A percentile compares a stretch with the other conserved stretches of the same genome.
phyloP scores from a whole-genome alignment of 1,140 invertebrate genomes.

The Lordiphosa clarofinis region DNA sequence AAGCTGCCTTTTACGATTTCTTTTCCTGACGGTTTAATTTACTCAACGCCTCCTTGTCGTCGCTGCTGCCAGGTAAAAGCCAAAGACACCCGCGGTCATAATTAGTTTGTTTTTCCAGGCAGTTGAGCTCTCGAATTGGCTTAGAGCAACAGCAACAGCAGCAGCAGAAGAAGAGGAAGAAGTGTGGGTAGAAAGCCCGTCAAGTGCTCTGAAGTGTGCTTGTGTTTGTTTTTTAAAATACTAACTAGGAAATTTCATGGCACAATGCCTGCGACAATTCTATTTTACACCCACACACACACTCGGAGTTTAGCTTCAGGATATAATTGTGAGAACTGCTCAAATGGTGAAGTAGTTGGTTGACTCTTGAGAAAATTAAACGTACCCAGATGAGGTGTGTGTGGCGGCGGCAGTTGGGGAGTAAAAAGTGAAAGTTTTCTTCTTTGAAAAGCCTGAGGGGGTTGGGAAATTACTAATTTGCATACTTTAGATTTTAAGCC shows the following conservation, averaged over 20 bases:
- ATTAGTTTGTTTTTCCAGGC: slow-evolving; percentile 76
- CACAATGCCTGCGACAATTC: slow-evolving; percentile 41
- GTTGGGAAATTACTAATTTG: no score
- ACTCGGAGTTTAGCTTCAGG: background rate
- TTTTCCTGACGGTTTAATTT: slow-evolving; percentile 70
- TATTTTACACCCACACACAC: slow-evolving; percentile 27
- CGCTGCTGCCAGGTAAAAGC: slow-evolving; percentile 6
- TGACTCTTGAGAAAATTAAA: slow-evolving; percentile 5
- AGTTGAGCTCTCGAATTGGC: slow-evolving; percentile 68
- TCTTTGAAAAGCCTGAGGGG: no score
- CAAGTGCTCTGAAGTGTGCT: slow-evolving; percentile 29
- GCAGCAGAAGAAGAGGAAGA: background rate
- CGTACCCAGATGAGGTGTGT: background rate
- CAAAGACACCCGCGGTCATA: slow-evolving; percentile 64
- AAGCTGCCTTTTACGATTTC: slow-evolving; percentile 25
- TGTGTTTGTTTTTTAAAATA: slow-evolving; percentile 9
- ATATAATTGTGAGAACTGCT: slow-evolving; percentile 9
- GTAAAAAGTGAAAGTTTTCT: background rate
- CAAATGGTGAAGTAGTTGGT: background rate
- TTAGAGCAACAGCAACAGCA: slow-evolving; percentile 18
- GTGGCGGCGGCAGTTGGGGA: background rate
- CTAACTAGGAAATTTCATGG: slow-evolving; percentile 15
- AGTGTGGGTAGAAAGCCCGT: slow-evolving; percentile 32
- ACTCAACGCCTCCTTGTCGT: slow-evolving; percentile 43
- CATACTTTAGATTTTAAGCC: no score